Evolutionary conservation across 2,113 vertebrate species (phyloP), one percentile per base, ranked within the genome.

Genomic region (Numenius arquata): DNA sequence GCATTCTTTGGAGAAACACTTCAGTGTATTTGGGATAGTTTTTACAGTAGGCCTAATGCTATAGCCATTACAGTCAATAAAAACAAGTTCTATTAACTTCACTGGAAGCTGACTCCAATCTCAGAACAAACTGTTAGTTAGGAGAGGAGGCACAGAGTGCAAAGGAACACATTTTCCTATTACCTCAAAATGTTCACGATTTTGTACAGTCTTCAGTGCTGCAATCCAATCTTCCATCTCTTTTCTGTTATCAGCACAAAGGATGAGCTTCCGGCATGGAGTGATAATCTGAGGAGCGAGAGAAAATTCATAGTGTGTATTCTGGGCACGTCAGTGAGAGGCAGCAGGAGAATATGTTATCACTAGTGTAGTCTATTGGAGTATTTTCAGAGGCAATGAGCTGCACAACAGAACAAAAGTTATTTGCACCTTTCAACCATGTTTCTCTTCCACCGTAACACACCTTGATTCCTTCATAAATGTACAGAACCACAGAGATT

Each of bases 211-310:
- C 86, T 98, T 99, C 95, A 99, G 97, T 3, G 99, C 99, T 17
- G 99, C 98, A 71, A 99, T 99, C 99, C 99, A 99, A 55, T 99
- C 99, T 97, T 99, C 99, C 99, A 99, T 99, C 93, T 99, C 99
- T 95, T 99, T 99, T 89, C 99, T 99, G 98, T 99, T 99, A 90
- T 99, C 99, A 3, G 99, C 99, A 88, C 99, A 99, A 63, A 99
- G 98, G 76, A 99, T 99, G 72, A 99, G 98, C 45, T 99, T 99
- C 83, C 99, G 98, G 92, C 99, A 99, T 2, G 99, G 99, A 71
- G 99, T 99, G 97, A 99, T 99, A 79, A 99, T 98, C 99, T 99
- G 85, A 62, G 72, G n/a, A 34, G 63, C 26, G 50, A 94, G 58
- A 96, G 47, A 84, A 90, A 91, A 88, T 76, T 8, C 78, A 38